phyloP scores from a whole-genome alignment of 1,140 invertebrate species.

The Cydia pomonella region DNA sequence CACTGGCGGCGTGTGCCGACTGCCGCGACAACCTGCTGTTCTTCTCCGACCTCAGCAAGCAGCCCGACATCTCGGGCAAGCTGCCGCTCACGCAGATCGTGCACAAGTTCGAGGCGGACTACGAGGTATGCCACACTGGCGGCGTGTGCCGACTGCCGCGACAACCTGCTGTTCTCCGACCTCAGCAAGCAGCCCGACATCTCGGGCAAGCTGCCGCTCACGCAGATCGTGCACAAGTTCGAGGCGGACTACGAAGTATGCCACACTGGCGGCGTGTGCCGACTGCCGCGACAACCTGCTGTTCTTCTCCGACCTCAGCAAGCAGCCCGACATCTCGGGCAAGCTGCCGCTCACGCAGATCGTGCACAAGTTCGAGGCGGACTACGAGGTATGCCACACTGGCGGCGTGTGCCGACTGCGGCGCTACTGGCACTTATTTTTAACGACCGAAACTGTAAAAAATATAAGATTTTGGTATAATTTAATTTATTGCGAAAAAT shows the following conservation, averaged over 20 bases:
- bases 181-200: conserved; percentile 84
- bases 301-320: conserved; percentile 89
- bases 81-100: conserved; percentile 89
- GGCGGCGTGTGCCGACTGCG: conserved; percentile 85
- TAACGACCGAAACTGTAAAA: conserved; percentile 81
- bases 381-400: conserved; percentile 89
- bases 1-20: conserved; percentile 76
- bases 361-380: conserved; percentile 94
- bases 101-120: conserved; percentile 96
- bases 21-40: conserved; percentile 95
- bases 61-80: conserved; percentile 83
- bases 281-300: conserved; percentile 95
- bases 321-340: conserved; percentile 82
- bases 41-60: conserved; percentile 87
- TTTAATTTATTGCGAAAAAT: too few relatives aligned
- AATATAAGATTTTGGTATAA: too few relatives aligned
- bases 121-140: conserved; percentile 85
- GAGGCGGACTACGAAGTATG: conserved; percentile 96
- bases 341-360: conserved; percentile 87
- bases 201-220: conserved; percentile 84
- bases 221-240: conserved; percentile 92
- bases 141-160: conserved; percentile 89
- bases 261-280: conserved; percentile 47
- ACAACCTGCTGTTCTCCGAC: conserved; percentile 93
- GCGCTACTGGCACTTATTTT: conserved; percentile 91